Percentiles rank a stretch among this genome's conserved stretches.
phyloP scores from a whole-genome alignment of 92 coral and sea anemone species.

The Epizoanthus scotinus region DNA sequence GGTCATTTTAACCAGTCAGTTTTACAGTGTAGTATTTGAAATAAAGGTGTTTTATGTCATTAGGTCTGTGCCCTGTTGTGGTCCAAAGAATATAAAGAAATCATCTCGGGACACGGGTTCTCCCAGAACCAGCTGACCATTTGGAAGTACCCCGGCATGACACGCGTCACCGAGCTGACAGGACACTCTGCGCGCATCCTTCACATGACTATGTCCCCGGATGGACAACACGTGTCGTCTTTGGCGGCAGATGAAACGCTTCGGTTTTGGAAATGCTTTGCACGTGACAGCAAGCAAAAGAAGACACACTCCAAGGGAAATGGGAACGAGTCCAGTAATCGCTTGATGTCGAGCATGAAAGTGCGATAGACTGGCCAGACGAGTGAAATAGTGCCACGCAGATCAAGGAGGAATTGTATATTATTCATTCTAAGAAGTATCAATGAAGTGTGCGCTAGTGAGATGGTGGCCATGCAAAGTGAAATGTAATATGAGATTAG shows the following conservation, averaged over 20 bases:
- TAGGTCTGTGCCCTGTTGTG: slow-evolving; percentile 89
- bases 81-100: slow-evolving; percentile 88
- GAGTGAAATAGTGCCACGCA: too few species aligned
- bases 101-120: slow-evolving; percentile 91
- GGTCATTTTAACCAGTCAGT: too few species aligned
- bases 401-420: too few species aligned
- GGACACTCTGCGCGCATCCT: slow-evolving; percentile 92
- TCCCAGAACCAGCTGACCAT: slow-evolving; percentile 87
- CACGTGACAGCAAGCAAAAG: slow-evolving; percentile 60
- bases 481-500: too few species aligned
- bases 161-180: slow-evolving; percentile 81
- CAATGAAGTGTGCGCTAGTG: too few species aligned
- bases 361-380: slow-evolving; percentile 44
- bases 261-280: slow-evolving; percentile 96
- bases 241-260: slow-evolving; percentile 97
- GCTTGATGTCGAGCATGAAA: slow-evolving; percentile 75
- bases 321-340: slow-evolving; percentile 44
- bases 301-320: slow-evolving; percentile 41
- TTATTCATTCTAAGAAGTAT: too few species aligned
- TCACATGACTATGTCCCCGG: slow-evolving; percentile 91
- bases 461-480: too few species aligned
- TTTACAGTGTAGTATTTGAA: too few species aligned
- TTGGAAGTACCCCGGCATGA: slow-evolving; percentile 95
- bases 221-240: slow-evolving; percentile 88
- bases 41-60: neutral